Conservation (phyloP, 2,888 invertebrate species). For the Lamellibrachia columna region DNA sequence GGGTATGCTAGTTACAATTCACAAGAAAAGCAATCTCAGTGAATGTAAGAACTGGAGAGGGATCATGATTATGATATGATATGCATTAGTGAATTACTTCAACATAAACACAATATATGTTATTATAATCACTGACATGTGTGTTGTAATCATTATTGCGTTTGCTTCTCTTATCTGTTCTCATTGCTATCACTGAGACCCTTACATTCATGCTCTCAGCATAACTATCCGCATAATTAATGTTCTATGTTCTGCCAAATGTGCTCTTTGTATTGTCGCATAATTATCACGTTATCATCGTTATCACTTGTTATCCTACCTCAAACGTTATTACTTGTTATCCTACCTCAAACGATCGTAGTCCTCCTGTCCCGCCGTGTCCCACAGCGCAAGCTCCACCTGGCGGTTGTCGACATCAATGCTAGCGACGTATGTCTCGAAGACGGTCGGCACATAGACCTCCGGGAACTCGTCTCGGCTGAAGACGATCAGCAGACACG, state of each 20-base stretch:
- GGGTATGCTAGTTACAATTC: too few species aligned
- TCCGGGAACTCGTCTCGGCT: conserved; percentile 98
- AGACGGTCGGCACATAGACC: conserved; percentile 98
- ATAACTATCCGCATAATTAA: neutral
- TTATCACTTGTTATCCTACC: conserved; percentile 59
- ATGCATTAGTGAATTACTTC: too few species aligned
- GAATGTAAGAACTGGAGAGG: too few species aligned
- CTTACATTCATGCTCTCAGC: too few species aligned
- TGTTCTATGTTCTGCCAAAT: neutral
- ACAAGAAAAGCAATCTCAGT: too few species aligned
- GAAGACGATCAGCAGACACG: conserved; percentile 96
- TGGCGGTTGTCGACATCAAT: conserved; percentile 79
- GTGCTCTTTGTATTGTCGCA: neutral
- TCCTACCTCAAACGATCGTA: conserved; percentile 84
- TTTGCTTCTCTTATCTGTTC: too few species aligned
- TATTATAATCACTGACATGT: too few species aligned
- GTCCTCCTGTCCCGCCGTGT: conserved; percentile 71
- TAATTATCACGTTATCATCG: neutral
- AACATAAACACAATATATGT: too few species aligned
- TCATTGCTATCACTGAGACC: too few species aligned
- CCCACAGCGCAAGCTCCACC: conserved; percentile 54
- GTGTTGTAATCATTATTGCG: too few species aligned
- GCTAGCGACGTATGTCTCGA: conserved; percentile 99
- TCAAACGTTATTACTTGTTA: conserved; percentile 71
- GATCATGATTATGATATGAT: too few species aligned